These are phyloP conservation scores for Branchipolynoe longqiensis DNA, from an alignment of 2,888 invertebrate species.

Conservation along the genomic window DNA sequence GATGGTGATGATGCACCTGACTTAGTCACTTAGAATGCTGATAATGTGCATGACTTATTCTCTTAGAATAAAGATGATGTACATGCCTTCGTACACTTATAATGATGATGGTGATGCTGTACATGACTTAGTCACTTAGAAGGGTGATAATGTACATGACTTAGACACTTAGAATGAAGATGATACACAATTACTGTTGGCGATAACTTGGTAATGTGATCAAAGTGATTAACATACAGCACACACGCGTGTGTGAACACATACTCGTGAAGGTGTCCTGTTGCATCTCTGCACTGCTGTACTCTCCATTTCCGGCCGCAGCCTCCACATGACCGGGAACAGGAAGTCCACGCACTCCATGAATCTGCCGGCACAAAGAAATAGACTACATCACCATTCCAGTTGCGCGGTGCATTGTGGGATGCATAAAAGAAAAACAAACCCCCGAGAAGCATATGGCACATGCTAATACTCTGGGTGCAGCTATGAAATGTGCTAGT, in stretches of 20 bases:
- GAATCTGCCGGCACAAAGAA: neutral
- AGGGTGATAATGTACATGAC: neutral
- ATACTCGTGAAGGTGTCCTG: neutral
- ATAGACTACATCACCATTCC: neutral
- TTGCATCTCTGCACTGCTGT: neutral
- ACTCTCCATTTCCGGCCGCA: constrained; percentile 21
- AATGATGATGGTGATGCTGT: too few relatives aligned
- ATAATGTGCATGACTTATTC: too few relatives aligned
- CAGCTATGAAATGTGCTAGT: too few relatives aligned
- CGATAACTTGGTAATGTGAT: too few relatives aligned
- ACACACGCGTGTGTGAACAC: neutral
- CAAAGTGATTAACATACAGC: too few relatives aligned
- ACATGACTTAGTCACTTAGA: neutral
- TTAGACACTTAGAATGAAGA: neutral
- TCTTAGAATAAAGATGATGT: too few relatives aligned
- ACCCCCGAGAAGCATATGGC: too few relatives aligned
- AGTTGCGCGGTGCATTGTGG: neutral
- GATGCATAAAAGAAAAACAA: too few relatives aligned
- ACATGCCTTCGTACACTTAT: too few relatives aligned
- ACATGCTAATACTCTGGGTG: too few relatives aligned
- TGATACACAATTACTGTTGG: too few relatives aligned
- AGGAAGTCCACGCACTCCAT: constrained; percentile 8
- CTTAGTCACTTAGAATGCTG: neutral
- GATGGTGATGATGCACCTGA: too few relatives aligned
- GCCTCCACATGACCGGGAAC: constrained; percentile 28